These are phyloP conservation scores for Griposia aprilina DNA, from an alignment of 2,888 invertebrate genomes.

Conservation along the genomic window DNA sequence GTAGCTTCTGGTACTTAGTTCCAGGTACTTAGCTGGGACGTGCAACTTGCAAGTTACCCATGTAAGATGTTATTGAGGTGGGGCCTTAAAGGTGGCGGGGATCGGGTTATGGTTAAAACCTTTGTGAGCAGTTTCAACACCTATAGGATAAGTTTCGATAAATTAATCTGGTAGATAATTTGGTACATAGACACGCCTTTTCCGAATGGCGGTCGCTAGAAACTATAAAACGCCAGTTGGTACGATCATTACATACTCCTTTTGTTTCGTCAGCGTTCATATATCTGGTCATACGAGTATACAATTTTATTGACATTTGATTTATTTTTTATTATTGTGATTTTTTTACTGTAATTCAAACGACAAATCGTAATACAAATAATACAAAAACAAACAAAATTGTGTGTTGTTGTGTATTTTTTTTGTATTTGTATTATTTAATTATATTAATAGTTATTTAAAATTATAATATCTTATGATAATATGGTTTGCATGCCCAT, in stretches of 20 bases:
- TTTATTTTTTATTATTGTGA: no score
- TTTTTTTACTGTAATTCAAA: no score
- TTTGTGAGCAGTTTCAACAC: not conserved
- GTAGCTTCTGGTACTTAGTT: constrained; percentile 23
- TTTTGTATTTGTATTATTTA: no score
- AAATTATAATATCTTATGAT: no score
- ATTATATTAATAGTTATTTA: no score
- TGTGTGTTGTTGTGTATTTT: no score
- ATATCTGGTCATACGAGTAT: no score
- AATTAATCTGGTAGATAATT: not conserved
- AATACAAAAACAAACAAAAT: no score
- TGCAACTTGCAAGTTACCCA: constrained; percentile 29
- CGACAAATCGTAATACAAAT: no score
- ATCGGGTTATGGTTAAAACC: not conserved
- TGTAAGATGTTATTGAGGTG: constrained; percentile 11
- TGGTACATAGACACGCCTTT: not conserved
- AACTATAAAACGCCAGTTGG: not conserved
- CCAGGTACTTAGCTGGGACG: constrained; percentile 40
- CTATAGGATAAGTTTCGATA: not conserved
- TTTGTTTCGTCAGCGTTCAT: not conserved
- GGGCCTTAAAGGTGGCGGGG: not conserved
- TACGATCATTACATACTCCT: not conserved
- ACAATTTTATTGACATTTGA: no score
- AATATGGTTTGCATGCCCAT: no score
- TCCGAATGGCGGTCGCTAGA: not conserved